phyloP scores from a whole-genome alignment of 1,140 invertebrate genomes.

The Ceratitis capitata region DNA sequence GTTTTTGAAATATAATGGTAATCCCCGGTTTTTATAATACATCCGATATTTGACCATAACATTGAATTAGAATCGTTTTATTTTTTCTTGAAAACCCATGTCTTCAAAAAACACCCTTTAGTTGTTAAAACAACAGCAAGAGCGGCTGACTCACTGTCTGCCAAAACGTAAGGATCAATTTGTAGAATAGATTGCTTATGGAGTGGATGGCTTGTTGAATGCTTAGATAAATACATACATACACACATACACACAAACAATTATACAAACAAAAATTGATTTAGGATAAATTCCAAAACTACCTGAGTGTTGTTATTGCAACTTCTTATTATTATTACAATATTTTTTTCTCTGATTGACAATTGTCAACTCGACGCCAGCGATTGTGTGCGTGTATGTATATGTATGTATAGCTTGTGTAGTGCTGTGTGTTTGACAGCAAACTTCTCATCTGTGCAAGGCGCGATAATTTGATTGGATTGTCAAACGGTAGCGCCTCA shows the following conservation, averaged over 20 bases:
- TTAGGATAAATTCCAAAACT: too few species aligned
- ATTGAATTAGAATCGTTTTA: too few species aligned
- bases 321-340: too few species aligned
- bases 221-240: background rate
- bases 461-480: constrained; percentile 65
- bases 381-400: background rate
- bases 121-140: too few species aligned
- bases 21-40: too few species aligned
- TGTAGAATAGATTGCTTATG: background rate
- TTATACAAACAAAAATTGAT: too few species aligned
- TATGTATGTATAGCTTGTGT: too few species aligned
- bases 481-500: constrained; percentile 47
- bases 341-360: background rate
- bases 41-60: too few species aligned
- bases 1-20: too few species aligned
- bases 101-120: too few species aligned
- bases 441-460: constrained; percentile 45
- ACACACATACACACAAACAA: too few species aligned
- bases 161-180: background rate
- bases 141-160: background rate
- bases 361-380: background rate
- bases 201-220: constrained; percentile 23
- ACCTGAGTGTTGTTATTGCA: background rate
- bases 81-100: too few species aligned
- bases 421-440: background rate